Evolutionary conservation across 2,888 invertebrate species (phyloP), one percentile per base, ranked within the genome.

Genomic region (Chrysolina haemoptera): DNA sequence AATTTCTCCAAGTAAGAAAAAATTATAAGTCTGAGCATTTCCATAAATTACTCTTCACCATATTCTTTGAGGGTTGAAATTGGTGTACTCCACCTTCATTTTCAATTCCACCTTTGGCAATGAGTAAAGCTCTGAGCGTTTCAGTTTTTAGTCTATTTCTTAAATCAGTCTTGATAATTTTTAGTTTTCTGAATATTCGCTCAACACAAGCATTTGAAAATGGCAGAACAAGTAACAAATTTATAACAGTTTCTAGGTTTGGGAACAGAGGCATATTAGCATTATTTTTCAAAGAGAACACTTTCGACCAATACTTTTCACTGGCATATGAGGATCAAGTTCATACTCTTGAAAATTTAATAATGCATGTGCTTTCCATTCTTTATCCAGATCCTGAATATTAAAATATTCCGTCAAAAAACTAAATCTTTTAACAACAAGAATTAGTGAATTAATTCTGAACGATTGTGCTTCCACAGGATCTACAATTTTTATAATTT

Each of bases 131-230:
- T 62, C n/a, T 79, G 73, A 81, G 69, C 64, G 79, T 79, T 62
- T 74, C 73, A 48, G 76, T 76, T 20, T 62, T 70, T 50, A 81
- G 68, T 69, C 74, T 74, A 77, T 82, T 81, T 74, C 81, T 75
- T 48, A 81, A 73, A 41, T 75, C 74, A 12, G 71, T 80, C 78
- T 78, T 80, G 3, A 80, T 73, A 14, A 72, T 78, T 68, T 81
- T 79, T 12, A 82, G 62, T 40, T 71, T 62, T 62, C 81, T 82
- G 65, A 82, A 81, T 20, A 82, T 62, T n/a, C 79, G 20, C 74
- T 81, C 82, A 20, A 83, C 81, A 16, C 48, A 75, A 12, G 75
- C 81, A 75, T 82, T 81, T 20, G 80, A 81, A 75, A 79, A 81
- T 3, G 74, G 74, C 9, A 73, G 35, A 20, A 76, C 50, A 14